Conservation (phyloP, 2,888 invertebrate genomes). For the Agrochola circellaris region DNA sequence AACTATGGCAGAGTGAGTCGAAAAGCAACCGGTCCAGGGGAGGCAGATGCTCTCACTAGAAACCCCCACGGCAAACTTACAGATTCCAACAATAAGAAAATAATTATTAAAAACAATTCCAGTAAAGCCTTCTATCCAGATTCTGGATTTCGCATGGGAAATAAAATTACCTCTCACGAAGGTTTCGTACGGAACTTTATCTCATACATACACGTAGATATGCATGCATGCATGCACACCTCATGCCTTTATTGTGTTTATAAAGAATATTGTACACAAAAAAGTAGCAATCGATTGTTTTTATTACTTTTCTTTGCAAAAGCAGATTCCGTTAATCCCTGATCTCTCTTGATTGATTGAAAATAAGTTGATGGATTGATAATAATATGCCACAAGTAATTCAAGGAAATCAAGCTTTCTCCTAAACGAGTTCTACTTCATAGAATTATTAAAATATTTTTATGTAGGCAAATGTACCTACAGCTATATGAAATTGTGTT, state of each 20-base stretch:
- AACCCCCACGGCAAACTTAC: conserved; percentile 86
- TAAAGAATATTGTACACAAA: conserved; percentile 2
- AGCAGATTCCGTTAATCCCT: neutral
- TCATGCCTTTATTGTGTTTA: neutral
- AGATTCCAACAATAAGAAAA: conserved; percentile 87
- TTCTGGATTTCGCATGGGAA: conserved; percentile 64
- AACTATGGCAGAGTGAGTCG: conserved; percentile 77
- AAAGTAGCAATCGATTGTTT: neutral
- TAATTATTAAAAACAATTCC: conserved; percentile 82
- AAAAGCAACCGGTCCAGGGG: conserved; percentile 88
- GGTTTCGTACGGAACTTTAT: conserved; percentile 34
- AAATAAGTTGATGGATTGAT: conserved; percentile 13
- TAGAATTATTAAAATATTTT: conserved; percentile 28
- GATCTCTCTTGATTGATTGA: conserved; percentile 10
- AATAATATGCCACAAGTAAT: conserved; percentile 23
- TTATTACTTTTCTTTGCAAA: neutral
- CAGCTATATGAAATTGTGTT: conserved; percentile 26
- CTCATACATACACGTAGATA: conserved; percentile 10
- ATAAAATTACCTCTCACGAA: conserved; percentile 55
- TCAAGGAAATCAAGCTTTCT: conserved; percentile 34
- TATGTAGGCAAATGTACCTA: neutral
- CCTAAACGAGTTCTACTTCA: conserved; percentile 26
- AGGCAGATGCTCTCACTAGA: conserved; percentile 87
- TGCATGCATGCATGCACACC: neutral
- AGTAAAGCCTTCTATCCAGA: conserved; percentile 69